phyloP scores from a whole-genome alignment of 2,113 vertebrate species.

The Oncorhynchus masou region DNA sequence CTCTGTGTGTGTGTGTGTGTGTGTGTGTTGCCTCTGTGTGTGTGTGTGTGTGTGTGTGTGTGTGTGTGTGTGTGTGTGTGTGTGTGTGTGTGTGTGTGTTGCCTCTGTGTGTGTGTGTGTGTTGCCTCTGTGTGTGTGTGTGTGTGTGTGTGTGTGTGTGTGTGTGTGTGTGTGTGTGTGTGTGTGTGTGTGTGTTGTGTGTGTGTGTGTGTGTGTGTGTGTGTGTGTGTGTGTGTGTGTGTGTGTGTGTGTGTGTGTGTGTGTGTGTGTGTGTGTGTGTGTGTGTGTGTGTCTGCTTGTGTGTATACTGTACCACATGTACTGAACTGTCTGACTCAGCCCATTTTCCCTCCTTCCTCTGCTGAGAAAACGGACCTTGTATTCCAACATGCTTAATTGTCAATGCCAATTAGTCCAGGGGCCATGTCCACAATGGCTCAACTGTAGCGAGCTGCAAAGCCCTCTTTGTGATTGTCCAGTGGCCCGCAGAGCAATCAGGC shows the following conservation, averaged over 20 bases:
- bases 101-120: too few relatives aligned
- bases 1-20: too few relatives aligned
- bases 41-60: too few relatives aligned
- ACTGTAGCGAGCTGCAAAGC: conserved; percentile 78
- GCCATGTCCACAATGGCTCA: conserved; percentile 80
- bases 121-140: too few relatives aligned
- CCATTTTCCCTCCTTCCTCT: conserved; percentile 51
- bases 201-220: too few relatives aligned
- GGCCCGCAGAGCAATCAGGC: conserved; percentile 85
- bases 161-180: too few relatives aligned
- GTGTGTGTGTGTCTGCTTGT: too few relatives aligned
- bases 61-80: not conserved
- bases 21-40: not conserved
- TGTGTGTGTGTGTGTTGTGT: too few relatives aligned
- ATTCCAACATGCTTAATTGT: conserved; percentile 73
- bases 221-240: too few relatives aligned
- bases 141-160: too few relatives aligned
- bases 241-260: too few relatives aligned
- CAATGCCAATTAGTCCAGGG: conserved; percentile 87
- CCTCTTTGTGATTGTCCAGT: conserved; percentile 84
- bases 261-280: not conserved
- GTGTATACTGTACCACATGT: not conserved
- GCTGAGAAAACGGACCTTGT: conserved; percentile 73
- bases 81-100: too few relatives aligned
- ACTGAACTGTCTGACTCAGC: conserved; percentile 28